Base-by-base conservation (phyloP, 2,888 invertebrate species). In the Volucella inflata region DNA sequence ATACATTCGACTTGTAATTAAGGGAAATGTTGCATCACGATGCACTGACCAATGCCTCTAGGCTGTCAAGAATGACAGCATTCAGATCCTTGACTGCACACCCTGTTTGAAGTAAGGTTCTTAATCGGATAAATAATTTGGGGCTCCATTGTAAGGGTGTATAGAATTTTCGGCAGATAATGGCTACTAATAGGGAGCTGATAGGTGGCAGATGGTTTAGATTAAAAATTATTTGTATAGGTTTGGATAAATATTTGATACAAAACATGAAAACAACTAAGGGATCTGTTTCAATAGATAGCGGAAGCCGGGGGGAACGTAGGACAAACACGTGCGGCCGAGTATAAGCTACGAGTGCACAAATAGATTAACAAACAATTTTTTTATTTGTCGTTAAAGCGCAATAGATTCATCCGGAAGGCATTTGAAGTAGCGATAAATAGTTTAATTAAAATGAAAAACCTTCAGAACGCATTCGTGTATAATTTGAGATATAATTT, bases 61-160 rank as follows among this genome's bases (percentile, higher is more conserved):
- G 71, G 59, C 59, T 50, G 12, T 55, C 51, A 46, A 48, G 12
- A 36, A 72, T 62, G 62, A 36, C 82, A 72, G 55, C 68, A 83
- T 83, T 83, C 48, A 50, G 78, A 78, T 78, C 72, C 78, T 82
- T 82, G 78, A 82, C 78, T 82, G 82, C 65, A 77, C 77, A 72
- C 67, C 70, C 65, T 55, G 67, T 30, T 12, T 55, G 30, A 14
- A 50, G 40, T 44, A 72, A 42, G 78, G 67, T 83, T 83, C 72
- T 83, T 72, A 83, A 83, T 83, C 78, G 82, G 82, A 83, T 83
- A 78, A 83, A 78, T 83, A 78, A 83, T 78, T 83, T 68, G 60
- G 71, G 12, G 78, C 46, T 67, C 16, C 64, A 46, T 60, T 77
- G 77, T 65, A 59, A 38, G 14, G 36, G 10, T 67, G 62, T 57